Evolutionary conservation across 2,797 vertebrate species (phyloP), one percentile per base, ranked within the genome.

Genomic region (Sparus aurata): DNA sequence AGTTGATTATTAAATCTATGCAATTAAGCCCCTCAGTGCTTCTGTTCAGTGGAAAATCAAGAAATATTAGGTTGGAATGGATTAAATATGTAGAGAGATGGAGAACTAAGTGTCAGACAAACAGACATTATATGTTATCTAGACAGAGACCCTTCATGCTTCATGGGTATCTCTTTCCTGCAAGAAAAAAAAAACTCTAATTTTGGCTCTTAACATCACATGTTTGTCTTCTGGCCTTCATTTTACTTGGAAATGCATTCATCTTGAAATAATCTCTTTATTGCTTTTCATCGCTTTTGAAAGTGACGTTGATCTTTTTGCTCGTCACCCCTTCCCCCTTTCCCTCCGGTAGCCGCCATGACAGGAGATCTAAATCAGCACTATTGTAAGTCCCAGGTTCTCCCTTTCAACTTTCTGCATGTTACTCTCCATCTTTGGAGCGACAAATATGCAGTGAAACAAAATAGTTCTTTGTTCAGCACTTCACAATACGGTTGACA

Each of bases 401-500:
- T 64, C 12, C 41, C 47, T 86, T 65, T 60, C 4, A 68, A 27
- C 55, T 73, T 30, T 11, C 53, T 62, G 57, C 18, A 60, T 74
- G 61, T 64, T 50, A 0, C 0, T 25, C 43, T 11, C 13, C 1
- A 4, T 68, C 75, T 75, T 74, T 2, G 27, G n/a, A 64, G 75
- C 57, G 38, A 46, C 55, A 58, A 30, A 61, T 27, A 75, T 68
- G 69, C 76, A 52, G 64, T 23, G 17, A 81, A 80, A 84, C 76
- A 70, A 77, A 85, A 66, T 62, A 0, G 0, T 0, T 63, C 61
- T 78, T 79, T 86, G 65, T 74, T 78, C 10, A 15, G 53, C 30
- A 3, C 69, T 34, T 69, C 68, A 49, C 34, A 34, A 69, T 55
- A 15, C 0, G 1, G n/a, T 22, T 53, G 76, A 79, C 54, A 22